Conservation (phyloP, 1,140 invertebrate species). For the Pentalonia nigronervosa region DNA sequence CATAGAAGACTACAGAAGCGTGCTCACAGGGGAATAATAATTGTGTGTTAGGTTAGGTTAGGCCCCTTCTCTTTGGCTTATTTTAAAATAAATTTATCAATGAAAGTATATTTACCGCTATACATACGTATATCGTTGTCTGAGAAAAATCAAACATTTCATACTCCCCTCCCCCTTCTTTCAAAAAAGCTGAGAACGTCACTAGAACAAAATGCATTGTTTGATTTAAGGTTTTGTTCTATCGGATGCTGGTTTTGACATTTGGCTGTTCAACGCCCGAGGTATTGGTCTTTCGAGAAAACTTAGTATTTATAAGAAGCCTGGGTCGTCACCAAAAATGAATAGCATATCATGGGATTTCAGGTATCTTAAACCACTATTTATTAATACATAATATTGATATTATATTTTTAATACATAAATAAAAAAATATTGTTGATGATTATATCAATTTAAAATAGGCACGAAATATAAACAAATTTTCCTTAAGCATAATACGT, state of each 20-base stretch:
- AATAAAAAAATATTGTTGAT: neutral
- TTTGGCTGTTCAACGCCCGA: slow-evolving; percentile 67
- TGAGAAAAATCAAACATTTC: too few species aligned
- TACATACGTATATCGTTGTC: too few species aligned
- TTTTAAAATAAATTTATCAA: too few species aligned
- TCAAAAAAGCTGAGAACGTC: too few species aligned
- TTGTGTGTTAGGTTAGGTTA: too few species aligned
- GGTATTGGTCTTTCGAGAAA: slow-evolving; percentile 61
- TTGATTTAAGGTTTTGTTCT: slow-evolving; percentile 53
- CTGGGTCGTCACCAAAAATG: neutral
- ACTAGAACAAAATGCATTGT: neutral
- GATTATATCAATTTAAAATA: neutral
- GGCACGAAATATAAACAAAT: too few species aligned
- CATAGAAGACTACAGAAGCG: neutral
- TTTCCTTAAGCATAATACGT: too few species aligned
- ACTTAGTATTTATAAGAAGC: slow-evolving; percentile 21
- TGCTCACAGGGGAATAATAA: too few species aligned
- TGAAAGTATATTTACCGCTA: too few species aligned
- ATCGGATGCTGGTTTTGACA: slow-evolving; percentile 66
- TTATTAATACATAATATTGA: too few species aligned
- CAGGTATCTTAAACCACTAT: slow-evolving; percentile 26
- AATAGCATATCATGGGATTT: slow-evolving; percentile 57
- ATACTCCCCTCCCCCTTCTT: too few species aligned
- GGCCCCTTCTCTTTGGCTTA: too few species aligned
- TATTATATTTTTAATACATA: neutral